A percentile compares a stretch with the other conserved stretches of the same genome.
Evolutionary conservation across 2,888 invertebrate species (phyloP).

Genomic region (Diaphora mendica): DNA sequence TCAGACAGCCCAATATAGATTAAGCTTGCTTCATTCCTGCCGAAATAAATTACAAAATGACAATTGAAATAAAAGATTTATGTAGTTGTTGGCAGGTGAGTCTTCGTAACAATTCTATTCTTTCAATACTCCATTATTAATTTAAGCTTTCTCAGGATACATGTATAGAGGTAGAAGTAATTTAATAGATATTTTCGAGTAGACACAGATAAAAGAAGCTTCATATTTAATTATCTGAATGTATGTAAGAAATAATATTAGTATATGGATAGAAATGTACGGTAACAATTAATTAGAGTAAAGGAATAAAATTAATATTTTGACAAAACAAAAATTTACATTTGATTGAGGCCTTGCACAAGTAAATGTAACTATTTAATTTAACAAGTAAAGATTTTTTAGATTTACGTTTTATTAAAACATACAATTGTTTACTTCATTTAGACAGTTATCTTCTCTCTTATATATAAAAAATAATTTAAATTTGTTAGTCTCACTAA

Average conservation of each 20-base stretch:
- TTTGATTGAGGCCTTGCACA: not conserved
- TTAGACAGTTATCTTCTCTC: too few relatives aligned
- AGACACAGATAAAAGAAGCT: not conserved
- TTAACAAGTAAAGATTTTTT: too few relatives aligned
- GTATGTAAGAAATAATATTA: not conserved
- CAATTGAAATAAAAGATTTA: not conserved
- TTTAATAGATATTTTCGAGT: not conserved
- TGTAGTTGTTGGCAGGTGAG: not conserved
- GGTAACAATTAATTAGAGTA: not conserved
- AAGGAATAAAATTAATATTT: not conserved
- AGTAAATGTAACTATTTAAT: too few relatives aligned
- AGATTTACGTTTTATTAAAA: too few relatives aligned
- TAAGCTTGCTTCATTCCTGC: not conserved
- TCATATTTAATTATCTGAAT: not conserved
- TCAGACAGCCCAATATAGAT: not conserved
- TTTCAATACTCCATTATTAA: not conserved
- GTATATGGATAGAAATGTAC: not conserved
- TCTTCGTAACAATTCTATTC: not conserved
- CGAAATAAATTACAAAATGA: conserved; percentile 2
- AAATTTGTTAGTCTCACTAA: too few relatives aligned
- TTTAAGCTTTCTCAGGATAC: not conserved
- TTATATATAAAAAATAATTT: too few relatives aligned
- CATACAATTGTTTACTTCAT: too few relatives aligned
- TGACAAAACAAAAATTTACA: not conserved
- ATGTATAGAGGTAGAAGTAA: not conserved